Base-by-base conservation (phyloP, 2,113 vertebrate species). In the Menidia beryllina region DNA sequence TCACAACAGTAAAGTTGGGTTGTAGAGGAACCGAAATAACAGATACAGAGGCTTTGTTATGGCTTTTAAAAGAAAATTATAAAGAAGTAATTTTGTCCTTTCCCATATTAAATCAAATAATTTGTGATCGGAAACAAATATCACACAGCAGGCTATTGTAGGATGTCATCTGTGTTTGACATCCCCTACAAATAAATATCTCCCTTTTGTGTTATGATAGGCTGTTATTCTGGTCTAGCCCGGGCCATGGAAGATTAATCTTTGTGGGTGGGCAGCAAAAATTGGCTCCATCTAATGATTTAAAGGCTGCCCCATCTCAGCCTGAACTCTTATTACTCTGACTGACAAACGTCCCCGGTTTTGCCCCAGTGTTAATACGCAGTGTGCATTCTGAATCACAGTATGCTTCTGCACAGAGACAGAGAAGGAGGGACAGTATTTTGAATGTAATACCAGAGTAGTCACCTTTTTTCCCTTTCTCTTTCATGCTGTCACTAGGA, bases 171-270 rank as follows among this genome's bases (percentile, higher is more conserved):
- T 60, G 66, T 62, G 54, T 79, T 30, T 30, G 47, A 65, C 56
- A 30, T 43, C 12, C 4, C 2, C 8, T 23, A 23, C 56, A 47
- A 53, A 64, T 17, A 36, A 12, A 24, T n/a, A 45, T 19, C 17
- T 6, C 14, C 6, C 9, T 17, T 23, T 64, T 54, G 25, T 62
- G 51, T 43, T 65, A 50, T 15, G 0, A 49, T 62, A 25, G 50
- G 65, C 50, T 20, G 12, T 27, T 1, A 54, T 34, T 72, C 38
- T 20, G 4, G 15, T 75, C 53, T 57, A 51, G 54, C 17, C n/a
- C 13, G n/a, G 41, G 15, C 4, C 41, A 45, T 58, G 68, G 45
- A 72, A 69, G 56, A 86, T 69, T 78, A 62, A 66, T 79, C 63
- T 71, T 39, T 56, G 67, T 60, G 57, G 63, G 38, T 55, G 65